A percentile compares a stretch with the other conserved stretches of the same genome.
These are phyloP conservation scores for Mesaphorura yosii DNA, from an alignment of 1,140 invertebrate species.

Conservation along the genomic window DNA sequence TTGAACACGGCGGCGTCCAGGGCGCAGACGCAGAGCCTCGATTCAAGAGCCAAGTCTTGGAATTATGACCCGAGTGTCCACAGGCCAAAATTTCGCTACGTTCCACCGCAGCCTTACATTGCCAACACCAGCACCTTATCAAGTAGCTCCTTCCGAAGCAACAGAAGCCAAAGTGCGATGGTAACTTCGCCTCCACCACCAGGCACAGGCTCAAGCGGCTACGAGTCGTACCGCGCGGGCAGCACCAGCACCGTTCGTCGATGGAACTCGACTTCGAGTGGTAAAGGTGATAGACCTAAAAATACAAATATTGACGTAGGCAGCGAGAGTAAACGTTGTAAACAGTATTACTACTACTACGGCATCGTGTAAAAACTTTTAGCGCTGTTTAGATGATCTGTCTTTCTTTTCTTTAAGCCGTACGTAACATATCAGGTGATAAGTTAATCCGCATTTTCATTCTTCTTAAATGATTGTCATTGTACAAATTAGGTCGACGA, in stretches of 20 bases:
- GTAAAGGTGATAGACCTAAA: slow-evolving; percentile 22
- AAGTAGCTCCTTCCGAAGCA: slow-evolving; percentile 14
- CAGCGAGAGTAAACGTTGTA: too few relatives aligned
- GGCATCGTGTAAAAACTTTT: slow-evolving; percentile 25
- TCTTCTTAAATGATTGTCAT: too few relatives aligned
- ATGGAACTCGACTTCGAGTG: slow-evolving; percentile 26
- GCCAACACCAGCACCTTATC: slow-evolving; percentile 31
- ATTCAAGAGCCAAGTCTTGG: slow-evolving; percentile 49
- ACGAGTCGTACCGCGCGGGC: too few relatives aligned
- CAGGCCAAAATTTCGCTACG: slow-evolving; percentile 60
- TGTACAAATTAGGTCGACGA: too few relatives aligned
- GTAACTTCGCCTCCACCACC: slow-evolving; percentile 23
- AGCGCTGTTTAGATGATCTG: neutral
- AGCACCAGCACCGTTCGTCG: slow-evolving; percentile 22
- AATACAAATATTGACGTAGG: slow-evolving; percentile 15
- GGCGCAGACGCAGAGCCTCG: neutral
- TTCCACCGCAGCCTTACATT: slow-evolving; percentile 44
- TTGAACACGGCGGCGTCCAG: neutral
- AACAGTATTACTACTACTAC: slow-evolving; percentile 30
- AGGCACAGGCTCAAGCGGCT: too few relatives aligned
- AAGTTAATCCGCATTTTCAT: too few relatives aligned
- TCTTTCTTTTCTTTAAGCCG: neutral
- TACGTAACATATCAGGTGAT: too few relatives aligned
- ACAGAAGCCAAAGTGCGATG: slow-evolving; percentile 13
- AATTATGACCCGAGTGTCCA: slow-evolving; percentile 60